phyloP scores from a whole-genome alignment of 53 echinoderm and acorn worm species.

The Hippasteria phrygiana region DNA sequence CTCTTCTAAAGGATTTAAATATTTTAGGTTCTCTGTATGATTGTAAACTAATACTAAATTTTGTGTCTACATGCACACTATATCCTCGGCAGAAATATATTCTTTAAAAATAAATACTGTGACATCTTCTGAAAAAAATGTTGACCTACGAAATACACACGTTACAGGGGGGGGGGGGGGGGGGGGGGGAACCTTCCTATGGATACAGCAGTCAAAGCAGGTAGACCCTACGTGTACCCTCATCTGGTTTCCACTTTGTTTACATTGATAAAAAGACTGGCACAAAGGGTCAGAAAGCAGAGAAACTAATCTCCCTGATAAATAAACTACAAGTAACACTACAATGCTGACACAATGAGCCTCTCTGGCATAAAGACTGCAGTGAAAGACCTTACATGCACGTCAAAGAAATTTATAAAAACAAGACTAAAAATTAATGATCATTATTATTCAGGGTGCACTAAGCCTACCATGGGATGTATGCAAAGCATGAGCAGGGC shows the following conservation, averaged over 20 bases:
- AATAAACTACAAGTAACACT: constrained; percentile 13
- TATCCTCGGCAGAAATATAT: too few species aligned
- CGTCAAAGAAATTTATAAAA: not conserved
- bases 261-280: constrained; percentile 5
- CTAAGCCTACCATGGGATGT: not conserved
- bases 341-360: constrained; percentile 20
- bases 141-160: too few species aligned
- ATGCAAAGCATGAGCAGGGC: not conserved
- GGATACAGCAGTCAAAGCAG: too few species aligned
- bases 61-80: too few species aligned
- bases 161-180: too few species aligned
- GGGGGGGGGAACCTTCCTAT: too few species aligned
- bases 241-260: constrained; percentile 31
- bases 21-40: not conserved
- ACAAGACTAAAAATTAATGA: not conserved
- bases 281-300: not conserved
- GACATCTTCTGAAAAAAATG: too few species aligned
- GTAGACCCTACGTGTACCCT: not conserved
- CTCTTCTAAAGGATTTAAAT: not conserved
- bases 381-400: not conserved
- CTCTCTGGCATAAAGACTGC: not conserved
- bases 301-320: not conserved
- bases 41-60: too few species aligned
- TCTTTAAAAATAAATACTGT: too few species aligned
- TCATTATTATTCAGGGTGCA: not conserved